These are phyloP conservation scores for Abramis brama DNA, from an alignment of 2,113 vertebrate species.

Conservation along the genomic window DNA sequence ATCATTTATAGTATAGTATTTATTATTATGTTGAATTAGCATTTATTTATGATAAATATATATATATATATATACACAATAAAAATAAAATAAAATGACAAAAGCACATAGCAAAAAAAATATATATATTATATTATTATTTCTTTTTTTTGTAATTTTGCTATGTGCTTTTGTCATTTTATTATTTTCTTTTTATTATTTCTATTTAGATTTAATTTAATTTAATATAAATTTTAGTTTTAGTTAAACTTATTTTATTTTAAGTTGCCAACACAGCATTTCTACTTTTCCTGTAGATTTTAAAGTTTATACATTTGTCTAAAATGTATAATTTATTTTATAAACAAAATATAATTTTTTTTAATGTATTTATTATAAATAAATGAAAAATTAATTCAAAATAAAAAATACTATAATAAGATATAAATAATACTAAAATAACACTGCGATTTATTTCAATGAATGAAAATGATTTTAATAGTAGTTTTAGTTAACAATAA, in stretches of 20 bases:
- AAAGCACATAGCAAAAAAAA: too few relatives aligned
- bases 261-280: not conserved
- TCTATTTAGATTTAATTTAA: not conserved
- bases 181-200: not conserved
- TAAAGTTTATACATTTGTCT: too few relatives aligned
- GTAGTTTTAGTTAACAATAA: not conserved
- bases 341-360: too few relatives aligned
- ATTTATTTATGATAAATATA: not conserved
- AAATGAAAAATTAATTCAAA: too few relatives aligned
- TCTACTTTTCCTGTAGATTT: not conserved
- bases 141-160: not conserved
- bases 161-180: not conserved
- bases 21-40: not conserved
- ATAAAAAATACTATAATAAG: too few relatives aligned
- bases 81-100: too few relatives aligned
- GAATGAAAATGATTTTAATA: not conserved
- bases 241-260: not conserved
- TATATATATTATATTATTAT: too few relatives aligned
- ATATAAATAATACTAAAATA: too few relatives aligned
- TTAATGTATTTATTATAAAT: too few relatives aligned
- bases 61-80: too few relatives aligned
- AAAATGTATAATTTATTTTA: too few relatives aligned
- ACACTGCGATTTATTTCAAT: too few relatives aligned
- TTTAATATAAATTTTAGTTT: not conserved
- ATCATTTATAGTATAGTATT: not conserved